Percentiles rank a stretch among this genome's conserved stretches.
Evolutionary conservation across 2,797 vertebrate genomes (phyloP).

Genomic region (Thripadectes ignobilis): DNA sequence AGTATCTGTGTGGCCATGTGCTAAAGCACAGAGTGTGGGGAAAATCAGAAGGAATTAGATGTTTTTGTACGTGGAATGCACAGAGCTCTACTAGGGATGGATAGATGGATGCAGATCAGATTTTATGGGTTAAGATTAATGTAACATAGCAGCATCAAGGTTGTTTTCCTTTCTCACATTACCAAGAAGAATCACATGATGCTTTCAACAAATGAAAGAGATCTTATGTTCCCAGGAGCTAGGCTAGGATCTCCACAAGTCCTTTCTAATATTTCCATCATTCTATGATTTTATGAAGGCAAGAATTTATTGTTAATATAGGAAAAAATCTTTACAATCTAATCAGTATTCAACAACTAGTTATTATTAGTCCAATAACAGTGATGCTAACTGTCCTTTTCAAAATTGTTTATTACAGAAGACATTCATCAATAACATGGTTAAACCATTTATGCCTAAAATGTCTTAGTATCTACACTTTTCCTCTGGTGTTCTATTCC

Average conservation of each 20-base stretch:
- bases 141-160: rapidly evolving
- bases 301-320: background rate
- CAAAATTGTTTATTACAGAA: background rate
- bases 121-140: background rate
- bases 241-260: background rate
- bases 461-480: background rate
- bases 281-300: background rate
- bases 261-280: background rate
- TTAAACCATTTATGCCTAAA: background rate
- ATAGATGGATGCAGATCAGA: background rate
- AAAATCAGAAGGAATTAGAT: background rate
- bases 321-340: background rate
- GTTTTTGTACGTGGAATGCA: background rate
- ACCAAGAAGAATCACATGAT: background rate
- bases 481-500: background rate
- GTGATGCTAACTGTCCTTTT: background rate
- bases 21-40: rapidly evolving
- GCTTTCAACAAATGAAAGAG: background rate
- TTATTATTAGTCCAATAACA: background rate
- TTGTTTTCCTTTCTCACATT: background rate
- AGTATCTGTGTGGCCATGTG: background rate
- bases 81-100: background rate
- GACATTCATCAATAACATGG: background rate
- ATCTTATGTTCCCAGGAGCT: background rate
- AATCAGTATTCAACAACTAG: background rate